phyloP scores from a whole-genome alignment of 2,888 invertebrate species.

The Cerceris rybyensis region DNA sequence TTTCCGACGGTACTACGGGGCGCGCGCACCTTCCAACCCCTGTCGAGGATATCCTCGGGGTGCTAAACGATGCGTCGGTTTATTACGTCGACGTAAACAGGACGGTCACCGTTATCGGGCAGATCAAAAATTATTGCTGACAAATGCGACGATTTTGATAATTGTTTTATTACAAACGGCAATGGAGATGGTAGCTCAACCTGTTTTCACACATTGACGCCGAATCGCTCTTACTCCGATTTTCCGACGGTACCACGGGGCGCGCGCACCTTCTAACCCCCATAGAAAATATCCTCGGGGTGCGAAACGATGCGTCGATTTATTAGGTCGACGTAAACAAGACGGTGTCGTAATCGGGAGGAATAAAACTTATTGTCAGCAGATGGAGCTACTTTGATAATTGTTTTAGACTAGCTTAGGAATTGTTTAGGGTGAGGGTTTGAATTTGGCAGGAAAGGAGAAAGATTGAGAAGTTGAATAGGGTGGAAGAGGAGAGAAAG shows the following conservation, averaged over 20 bases:
- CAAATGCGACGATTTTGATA: constrained; percentile 6
- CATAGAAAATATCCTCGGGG: neutral
- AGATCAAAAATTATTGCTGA: constrained; percentile 18
- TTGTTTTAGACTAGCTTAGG: constrained; percentile 1
- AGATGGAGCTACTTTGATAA: constrained; percentile 9
- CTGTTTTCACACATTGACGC: constrained; percentile 17
- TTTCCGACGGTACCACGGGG: neutral
- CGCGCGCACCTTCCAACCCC: constrained; percentile 19
- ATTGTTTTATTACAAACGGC: constrained; percentile 21
- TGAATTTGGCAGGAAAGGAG: no score
- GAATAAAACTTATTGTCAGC: constrained; percentile 15
- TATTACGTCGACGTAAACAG: constrained; percentile 18
- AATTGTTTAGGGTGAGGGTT: no score
- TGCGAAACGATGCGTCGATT: constrained; percentile 6
- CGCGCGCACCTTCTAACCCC: constrained; percentile 19
- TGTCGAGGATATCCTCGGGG: neutral
- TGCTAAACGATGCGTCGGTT: constrained; percentile 5
- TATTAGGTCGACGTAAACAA: constrained; percentile 18
- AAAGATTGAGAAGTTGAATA: no score
- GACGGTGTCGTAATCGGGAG: constrained; percentile 7
- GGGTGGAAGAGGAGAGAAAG: no score
- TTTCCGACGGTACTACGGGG: neutral
- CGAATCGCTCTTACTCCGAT: neutral
- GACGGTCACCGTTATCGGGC: constrained; percentile 8
- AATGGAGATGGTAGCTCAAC: constrained; percentile 30